Conservation (phyloP, 2,113 vertebrate species). For the Toxostoma redivivum region DNA sequence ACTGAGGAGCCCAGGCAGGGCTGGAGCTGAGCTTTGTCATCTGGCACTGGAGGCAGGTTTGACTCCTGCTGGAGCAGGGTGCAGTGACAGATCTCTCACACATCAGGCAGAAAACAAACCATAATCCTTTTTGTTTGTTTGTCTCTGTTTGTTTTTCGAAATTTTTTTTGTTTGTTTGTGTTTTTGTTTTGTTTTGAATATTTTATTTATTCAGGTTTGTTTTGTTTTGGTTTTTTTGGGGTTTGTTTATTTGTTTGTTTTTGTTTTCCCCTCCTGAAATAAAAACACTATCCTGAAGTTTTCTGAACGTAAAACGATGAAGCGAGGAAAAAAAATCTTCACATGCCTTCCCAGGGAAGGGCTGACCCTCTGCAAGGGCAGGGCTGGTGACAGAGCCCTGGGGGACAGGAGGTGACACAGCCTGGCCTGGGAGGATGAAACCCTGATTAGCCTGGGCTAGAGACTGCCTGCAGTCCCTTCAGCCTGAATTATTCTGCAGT, state of each 20-base stretch:
- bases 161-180: too few species aligned
- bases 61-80: not conserved
- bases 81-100: not conserved
- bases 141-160: too few species aligned
- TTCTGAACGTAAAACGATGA: not conserved
- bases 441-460: not conserved
- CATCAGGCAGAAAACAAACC: not conserved
- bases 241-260: too few species aligned
- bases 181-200: too few species aligned
- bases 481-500: not conserved
- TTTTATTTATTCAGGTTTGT: too few species aligned
- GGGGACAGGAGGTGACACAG: not conserved
- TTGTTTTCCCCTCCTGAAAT: not conserved
- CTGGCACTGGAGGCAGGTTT: not conserved
- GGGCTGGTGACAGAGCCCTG: not conserved
- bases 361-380: not conserved
- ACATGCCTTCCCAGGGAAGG: not conserved
- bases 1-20: not conserved
- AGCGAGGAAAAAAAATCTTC: not conserved
- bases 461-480: not conserved
- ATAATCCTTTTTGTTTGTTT: too few species aligned
- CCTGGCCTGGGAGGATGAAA: not conserved
- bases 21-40: not conserved
- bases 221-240: not conserved
- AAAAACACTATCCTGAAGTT: not conserved